Evolutionary conservation across 1,140 invertebrate species (phyloP).

Genomic region (Coenobita brevimanus): DNA sequence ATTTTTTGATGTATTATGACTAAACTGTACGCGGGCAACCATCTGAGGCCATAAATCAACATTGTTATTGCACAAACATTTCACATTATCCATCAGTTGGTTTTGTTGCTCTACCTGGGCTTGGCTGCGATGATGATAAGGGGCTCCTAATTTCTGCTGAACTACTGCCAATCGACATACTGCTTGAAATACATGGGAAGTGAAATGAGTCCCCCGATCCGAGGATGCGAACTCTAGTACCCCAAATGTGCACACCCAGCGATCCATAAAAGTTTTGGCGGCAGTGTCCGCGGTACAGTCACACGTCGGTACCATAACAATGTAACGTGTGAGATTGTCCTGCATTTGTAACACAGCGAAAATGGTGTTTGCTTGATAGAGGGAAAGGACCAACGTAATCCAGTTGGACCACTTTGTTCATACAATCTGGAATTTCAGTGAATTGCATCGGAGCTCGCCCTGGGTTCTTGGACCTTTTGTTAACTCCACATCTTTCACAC

Average conservation of each 20-base stretch:
- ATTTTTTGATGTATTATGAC: neutral
- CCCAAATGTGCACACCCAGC: neutral
- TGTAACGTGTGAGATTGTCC: neutral
- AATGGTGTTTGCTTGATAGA: neutral
- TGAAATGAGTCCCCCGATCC: neutral
- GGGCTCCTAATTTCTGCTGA: neutral
- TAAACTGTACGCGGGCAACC: neutral
- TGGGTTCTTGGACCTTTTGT: neutral
- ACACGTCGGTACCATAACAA: neutral
- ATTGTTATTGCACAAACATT: no score
- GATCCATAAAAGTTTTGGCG: neutral
- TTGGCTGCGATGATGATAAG: neutral
- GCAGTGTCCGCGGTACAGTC: neutral
- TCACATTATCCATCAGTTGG: neutral
- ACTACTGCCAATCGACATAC: neutral
- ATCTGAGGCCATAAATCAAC: neutral
- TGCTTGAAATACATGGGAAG: no score
- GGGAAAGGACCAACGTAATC: neutral
- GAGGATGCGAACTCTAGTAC: neutral
- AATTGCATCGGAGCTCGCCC: neutral
- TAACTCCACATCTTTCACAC: neutral
- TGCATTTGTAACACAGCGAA: neutral
- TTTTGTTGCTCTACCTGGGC: neutral
- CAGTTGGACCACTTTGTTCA: neutral
- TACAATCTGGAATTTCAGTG: neutral